Base-by-base conservation (phyloP, 2,888 invertebrate species). In the Plemyria rubiginata region DNA sequence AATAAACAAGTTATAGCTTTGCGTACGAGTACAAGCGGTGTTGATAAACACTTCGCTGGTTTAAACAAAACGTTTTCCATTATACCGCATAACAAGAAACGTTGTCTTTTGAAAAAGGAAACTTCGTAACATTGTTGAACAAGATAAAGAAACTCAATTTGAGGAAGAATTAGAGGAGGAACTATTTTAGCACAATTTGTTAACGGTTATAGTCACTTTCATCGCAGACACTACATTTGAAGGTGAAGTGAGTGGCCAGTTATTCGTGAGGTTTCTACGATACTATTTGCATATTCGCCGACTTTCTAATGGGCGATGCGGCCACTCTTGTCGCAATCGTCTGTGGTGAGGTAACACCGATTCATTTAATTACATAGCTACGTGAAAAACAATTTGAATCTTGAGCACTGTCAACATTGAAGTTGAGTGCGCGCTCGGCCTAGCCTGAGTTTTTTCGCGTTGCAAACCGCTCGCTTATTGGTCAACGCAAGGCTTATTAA, bases 241-340 rank as follows among this genome's bases (percentile, higher is more conserved):
- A 90, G 88, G 86, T 88, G 83, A 86, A 89, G 90, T 88, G 88
- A 90, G 89, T 90, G 91, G 92, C 88, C 90, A 90, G 92, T 89
- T 92, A 91, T 91, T 92, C 90, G 92, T 91, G 90, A 87, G 90
- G 90, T 92, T 92, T 92, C 92, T 92, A 92, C 92, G 88, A 90
- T 90, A 92, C 87, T 90, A 92, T 92, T 92, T 92, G 92, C 92
- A 92, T 92, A 92, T 92, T 91, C 88, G 87, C 89, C 86, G 89
- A 92, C 92, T 92, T 92, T 92, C 92, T 92, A 92, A 92, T 92
- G 91, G 91, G 88, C 91, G 90, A 90, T 90, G 87, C 87, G 90
- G 87, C 81, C 85, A 84, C 79, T 88, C 88, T 92, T 90, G 92
- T 90, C 90, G 91, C 92, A 91, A 91, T 90, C 85, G 86, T 84